Evolutionary conservation across 2,888 invertebrate species (phyloP).

Genomic region (Stratiomys singularior): DNA sequence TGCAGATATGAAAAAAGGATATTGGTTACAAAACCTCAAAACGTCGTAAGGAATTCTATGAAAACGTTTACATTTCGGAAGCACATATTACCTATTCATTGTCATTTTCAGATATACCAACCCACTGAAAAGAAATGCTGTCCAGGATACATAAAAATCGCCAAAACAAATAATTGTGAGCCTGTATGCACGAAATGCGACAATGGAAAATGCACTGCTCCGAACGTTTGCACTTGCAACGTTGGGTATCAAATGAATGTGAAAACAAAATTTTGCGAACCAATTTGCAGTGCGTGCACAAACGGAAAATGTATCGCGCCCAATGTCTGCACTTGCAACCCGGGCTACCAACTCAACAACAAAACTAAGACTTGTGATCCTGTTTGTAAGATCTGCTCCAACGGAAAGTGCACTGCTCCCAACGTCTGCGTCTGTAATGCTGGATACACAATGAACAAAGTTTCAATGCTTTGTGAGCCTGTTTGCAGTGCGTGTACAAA

Average conservation of each 20-base stretch:
- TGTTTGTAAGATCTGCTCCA: background rate
- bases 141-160: background rate
- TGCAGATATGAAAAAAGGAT: no score
- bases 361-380: background rate
- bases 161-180: background rate
- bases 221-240: slow-evolving; percentile 9
- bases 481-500: slow-evolving; percentile 4
- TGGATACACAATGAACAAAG: background rate
- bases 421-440: background rate
- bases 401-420: slow-evolving; percentile 14
- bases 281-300: background rate
- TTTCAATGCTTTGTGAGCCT: background rate
- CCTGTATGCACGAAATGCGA: slow-evolving; percentile 20
- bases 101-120: no score
- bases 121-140: background rate
- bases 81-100: no score
- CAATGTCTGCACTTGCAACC: background rate
- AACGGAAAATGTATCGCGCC: slow-evolving; percentile 8
- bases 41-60: no score
- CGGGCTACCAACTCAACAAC: background rate
- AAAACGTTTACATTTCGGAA: no score
- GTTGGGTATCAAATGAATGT: background rate
- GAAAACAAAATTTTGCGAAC: background rate
- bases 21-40: no score
- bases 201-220: slow-evolving; percentile 29